Conservation (phyloP, 2,797 vertebrate genomes). For the Malurus leucopterus region DNA sequence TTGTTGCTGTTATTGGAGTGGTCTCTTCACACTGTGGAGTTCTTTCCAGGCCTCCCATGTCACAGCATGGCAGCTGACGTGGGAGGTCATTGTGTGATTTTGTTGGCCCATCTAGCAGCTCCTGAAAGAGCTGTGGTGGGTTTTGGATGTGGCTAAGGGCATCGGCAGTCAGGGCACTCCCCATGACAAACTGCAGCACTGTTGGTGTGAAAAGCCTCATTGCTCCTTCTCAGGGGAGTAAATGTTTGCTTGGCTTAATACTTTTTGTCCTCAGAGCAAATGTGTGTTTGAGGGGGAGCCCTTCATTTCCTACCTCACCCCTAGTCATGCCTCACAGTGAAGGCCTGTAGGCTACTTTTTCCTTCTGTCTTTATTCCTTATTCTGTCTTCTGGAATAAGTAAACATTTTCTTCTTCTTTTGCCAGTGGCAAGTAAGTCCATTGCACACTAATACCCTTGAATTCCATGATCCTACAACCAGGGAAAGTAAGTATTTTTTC, state of each 20-base stretch:
- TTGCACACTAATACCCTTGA: slow-evolving; percentile 29
- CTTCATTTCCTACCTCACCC: not conserved
- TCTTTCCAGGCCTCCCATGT: not conserved
- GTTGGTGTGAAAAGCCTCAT: rapidly evolving
- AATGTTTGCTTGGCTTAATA: not conserved
- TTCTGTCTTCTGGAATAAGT: not conserved
- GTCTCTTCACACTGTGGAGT: not conserved
- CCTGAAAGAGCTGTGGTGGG: rapidly evolving
- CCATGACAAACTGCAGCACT: not conserved
- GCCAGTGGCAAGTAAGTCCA: slow-evolving; percentile 85
- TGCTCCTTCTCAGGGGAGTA: not conserved
- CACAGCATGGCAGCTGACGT: not conserved
- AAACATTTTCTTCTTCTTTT: slow-evolving; percentile 27
- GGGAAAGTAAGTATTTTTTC: slow-evolving; percentile 70
- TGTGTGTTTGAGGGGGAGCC: not conserved
- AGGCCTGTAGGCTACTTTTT: not conserved
- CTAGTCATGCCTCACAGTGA: not conserved
- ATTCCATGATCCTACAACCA: slow-evolving; percentile 47
- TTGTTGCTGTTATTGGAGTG: not conserved
- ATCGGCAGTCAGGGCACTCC: not conserved
- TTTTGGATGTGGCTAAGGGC: not conserved
- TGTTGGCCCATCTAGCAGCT: not conserved
- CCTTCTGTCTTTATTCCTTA: not conserved
- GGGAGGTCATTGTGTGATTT: not conserved
- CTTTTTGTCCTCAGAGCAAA: not conserved